Base-by-base conservation (phyloP, 2,113 vertebrate species). In the Entomyzon cyanotis region DNA sequence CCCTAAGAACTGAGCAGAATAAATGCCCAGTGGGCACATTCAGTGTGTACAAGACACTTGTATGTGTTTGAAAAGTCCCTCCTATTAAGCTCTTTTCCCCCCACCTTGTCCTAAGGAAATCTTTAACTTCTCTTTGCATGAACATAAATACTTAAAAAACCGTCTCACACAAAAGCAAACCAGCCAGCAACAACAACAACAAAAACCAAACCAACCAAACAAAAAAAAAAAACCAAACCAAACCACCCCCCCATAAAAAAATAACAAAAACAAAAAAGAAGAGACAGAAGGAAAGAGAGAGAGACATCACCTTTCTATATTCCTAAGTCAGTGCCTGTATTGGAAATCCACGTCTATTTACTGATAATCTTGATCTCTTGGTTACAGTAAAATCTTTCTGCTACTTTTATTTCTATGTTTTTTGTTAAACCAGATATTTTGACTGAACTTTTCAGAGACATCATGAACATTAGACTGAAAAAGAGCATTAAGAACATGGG, bases 221-320 rank as follows among this genome's bases (percentile, higher is more conserved):
- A 18, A 15, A 22, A 17, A 3, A 24, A 46, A 46, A 46, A 37
- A 37, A 37, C 44, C 18, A 46, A 63, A 25, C 1, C 4, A 27
- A 23, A 11, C 59, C 37, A 28, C 7, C 11, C 55, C 59, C 20
- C 21, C 47, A 22, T 44, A 25, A 44, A 17, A 17, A 5, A 6
- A 37, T 37, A 37, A 37, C 37, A 37, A 37, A 37, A 37, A 18
- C 11, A 15, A 33, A 25, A 63, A 1, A 11, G 39, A 39, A 39
- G 39, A 39, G 39, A 39, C 39, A 39, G 39, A 39, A 10, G 39
- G 16, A 42, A 42, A 42, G 16, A 42, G 42, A 42, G 7, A 63
- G 15, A 4, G 3, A 7, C 2, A n/a, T 44, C 7, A 14, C 33
- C 7, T n/a, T 67, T 24, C 4, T 47, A 1, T 4, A 25, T 81